Conservation (phyloP, 2,888 invertebrate genomes). For the Entomobrya multifasciata region DNA sequence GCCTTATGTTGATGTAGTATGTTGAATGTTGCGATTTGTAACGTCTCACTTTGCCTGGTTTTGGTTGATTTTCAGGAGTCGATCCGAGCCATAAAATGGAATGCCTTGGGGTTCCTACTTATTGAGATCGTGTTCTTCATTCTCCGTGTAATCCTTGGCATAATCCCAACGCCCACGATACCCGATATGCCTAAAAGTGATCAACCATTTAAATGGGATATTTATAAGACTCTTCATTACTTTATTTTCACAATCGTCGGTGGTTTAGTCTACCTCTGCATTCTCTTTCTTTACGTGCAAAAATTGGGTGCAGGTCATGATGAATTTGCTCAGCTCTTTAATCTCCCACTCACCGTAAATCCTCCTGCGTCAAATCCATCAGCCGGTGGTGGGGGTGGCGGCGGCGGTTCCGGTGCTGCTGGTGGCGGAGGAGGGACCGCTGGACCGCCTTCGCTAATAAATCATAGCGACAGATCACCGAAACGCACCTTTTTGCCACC, state of each 20-base stretch:
- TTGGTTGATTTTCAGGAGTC: constrained; percentile 72
- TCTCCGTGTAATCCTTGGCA: constrained; percentile 69
- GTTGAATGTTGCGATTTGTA: constrained; percentile 20
- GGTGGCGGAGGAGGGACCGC: constrained; percentile 52
- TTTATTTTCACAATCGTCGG: constrained; percentile 78
- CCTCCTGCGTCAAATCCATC: constrained; percentile 69
- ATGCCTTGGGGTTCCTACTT: constrained; percentile 72
- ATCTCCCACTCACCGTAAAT: constrained; percentile 63
- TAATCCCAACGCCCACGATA: constrained; percentile 74
- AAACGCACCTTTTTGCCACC: constrained; percentile 68
- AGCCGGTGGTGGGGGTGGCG: constrained; percentile 49
- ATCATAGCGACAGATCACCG: constrained; percentile 69
- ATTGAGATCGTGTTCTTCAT: constrained; percentile 75
- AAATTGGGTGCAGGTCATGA: constrained; percentile 71
- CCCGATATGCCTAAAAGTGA: constrained; percentile 66
- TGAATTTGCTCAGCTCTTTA: constrained; percentile 73
- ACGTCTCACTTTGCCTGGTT: constrained; percentile 43
- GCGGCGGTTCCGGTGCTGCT: constrained; percentile 27
- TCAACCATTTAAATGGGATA: constrained; percentile 76
- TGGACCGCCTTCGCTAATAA: constrained; percentile 58
- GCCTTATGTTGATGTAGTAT: neutral
- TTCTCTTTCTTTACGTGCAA: constrained; percentile 73
- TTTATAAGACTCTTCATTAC: constrained; percentile 76
- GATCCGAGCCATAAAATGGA: constrained; percentile 75
- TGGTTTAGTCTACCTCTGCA: constrained; percentile 75